Percentiles rank a stretch among this genome's conserved stretches.
Conservation (phyloP, 2,888 invertebrate species). For the Aphodius granarius region DNA sequence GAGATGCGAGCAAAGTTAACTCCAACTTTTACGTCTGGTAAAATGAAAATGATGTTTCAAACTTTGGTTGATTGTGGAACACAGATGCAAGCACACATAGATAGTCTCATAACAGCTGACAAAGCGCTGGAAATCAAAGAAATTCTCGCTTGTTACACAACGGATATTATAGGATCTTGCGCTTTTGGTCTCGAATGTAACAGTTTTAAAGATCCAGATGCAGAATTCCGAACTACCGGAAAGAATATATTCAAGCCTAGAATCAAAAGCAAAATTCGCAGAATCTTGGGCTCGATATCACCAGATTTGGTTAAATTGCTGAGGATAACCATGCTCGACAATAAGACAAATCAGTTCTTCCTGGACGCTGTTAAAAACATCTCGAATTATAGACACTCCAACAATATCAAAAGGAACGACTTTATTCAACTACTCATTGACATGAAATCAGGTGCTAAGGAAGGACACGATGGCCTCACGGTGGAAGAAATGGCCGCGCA, state of each 20-base stretch:
- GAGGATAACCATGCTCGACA: constrained; percentile 26
- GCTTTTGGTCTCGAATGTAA: constrained; percentile 64
- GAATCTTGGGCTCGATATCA: constrained; percentile 42
- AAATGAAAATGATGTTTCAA: constrained; percentile 36
- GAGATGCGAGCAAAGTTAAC: constrained; percentile 32
- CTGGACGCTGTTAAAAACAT: constrained; percentile 34
- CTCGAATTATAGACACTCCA: constrained; percentile 35
- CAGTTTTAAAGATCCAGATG: constrained; percentile 57
- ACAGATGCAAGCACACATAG: constrained; percentile 7
- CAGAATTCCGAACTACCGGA: constrained; percentile 48
- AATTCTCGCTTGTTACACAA: constrained; percentile 59
- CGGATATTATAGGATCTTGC: constrained; percentile 62
- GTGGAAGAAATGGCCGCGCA: constrained; percentile 42
- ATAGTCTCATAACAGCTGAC: background rate
- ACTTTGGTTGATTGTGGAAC: constrained; percentile 21
- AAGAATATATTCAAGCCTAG: constrained; percentile 24
- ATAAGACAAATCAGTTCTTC: constrained; percentile 37
- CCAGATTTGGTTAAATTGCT: constrained; percentile 26
- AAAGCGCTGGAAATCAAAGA: constrained; percentile 49
- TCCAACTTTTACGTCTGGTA: constrained; percentile 35
- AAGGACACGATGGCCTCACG: background rate
- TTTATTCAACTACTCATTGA: constrained; percentile 46
- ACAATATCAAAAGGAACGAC: constrained; percentile 39
- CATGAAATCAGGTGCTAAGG: constrained; percentile 32
- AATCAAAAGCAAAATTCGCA: background rate